Conservation (phyloP, 2,113 vertebrate genomes). For the cattle (Bos taurus) region ARS-UCD2.0 NC_037356.1:34335001-34335500, state of each 20-base stretch:
- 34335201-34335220: background rate
- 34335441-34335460: too few species aligned
- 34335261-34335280: background rate
- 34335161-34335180: background rate
- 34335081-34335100: background rate
- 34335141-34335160: background rate
- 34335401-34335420: too few species aligned
- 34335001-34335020: background rate
- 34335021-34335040: background rate
- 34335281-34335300: background rate
- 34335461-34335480: too few species aligned
- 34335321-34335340: background rate
- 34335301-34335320: background rate
- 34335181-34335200: background rate
- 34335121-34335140: background rate
- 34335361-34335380: background rate
- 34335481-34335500: too few species aligned
- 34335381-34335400: background rate
- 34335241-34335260: background rate
- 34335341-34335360: background rate
- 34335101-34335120: background rate
- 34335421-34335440: too few species aligned
- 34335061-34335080: background rate
- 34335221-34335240: background rate
- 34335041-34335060: background rate